phyloP scores from a whole-genome alignment of 2,888 invertebrate genomes.

The Ferdinandea cuprea region DNA sequence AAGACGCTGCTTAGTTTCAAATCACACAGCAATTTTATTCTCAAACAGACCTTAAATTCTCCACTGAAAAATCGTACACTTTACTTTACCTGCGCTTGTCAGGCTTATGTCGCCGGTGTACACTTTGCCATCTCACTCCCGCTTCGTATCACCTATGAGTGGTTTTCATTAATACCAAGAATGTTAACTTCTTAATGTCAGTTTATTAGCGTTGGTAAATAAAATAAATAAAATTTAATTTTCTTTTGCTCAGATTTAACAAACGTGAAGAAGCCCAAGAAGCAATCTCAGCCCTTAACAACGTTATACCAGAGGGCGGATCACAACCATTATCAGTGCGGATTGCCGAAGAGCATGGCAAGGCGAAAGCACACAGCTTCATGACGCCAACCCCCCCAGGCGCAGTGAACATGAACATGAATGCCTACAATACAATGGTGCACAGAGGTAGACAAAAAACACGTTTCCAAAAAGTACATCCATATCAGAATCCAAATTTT shows the following conservation, averaged over 20 bases:
- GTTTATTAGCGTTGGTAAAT: too few species aligned
- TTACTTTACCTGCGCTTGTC: too few species aligned
- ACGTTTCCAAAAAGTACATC: conserved; percentile 83
- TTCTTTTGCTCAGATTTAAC: conserved; percentile 87
- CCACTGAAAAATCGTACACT: too few species aligned
- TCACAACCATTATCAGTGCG: conserved; percentile 91
- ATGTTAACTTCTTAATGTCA: too few species aligned
- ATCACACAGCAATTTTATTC: too few species aligned
- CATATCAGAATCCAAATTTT: conserved; percentile 80
- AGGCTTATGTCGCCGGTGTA: too few species aligned
- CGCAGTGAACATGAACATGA: conserved; percentile 75
- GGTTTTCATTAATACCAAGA: too few species aligned
- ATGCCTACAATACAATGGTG: conserved; percentile 82
- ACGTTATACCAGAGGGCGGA: conserved; percentile 92
- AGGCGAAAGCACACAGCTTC: conserved; percentile 82
- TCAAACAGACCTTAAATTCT: too few species aligned
- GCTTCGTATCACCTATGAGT: too few species aligned
- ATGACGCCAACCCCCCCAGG: conserved; percentile 77
- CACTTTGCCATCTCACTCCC: too few species aligned
- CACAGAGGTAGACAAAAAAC: conserved; percentile 84
- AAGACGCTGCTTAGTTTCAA: too few species aligned
- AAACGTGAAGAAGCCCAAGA: conserved; percentile 95
- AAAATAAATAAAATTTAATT: too few species aligned
- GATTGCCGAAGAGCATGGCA: conserved; percentile 83
- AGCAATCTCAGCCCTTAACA: conserved; percentile 93